Evolutionary conservation across 2,888 invertebrate species (phyloP).

Genomic region (Limnephilus auricula): DNA sequence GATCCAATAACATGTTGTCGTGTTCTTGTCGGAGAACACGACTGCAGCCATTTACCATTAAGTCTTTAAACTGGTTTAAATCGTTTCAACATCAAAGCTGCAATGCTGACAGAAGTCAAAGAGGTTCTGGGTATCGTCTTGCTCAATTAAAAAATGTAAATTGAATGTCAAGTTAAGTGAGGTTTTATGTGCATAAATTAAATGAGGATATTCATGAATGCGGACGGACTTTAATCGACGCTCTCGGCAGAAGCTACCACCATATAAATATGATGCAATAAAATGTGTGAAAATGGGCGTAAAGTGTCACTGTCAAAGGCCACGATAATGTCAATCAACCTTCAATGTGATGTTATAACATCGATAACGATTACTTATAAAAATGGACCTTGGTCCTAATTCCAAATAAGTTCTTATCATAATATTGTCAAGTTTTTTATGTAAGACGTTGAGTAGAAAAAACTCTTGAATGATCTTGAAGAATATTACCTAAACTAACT

Average conservation of each 20-base stretch:
- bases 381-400: background rate
- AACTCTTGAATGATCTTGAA: background rate
- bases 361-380: background rate
- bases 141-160: background rate
- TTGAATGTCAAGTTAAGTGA: conserved; percentile 2
- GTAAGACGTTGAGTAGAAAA: background rate
- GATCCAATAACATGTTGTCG: background rate
- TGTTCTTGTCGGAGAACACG: background rate
- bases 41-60: background rate
- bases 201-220: background rate
- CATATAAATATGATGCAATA: background rate
- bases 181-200: background rate
- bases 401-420: background rate
- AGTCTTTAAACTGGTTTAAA: background rate
- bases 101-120: background rate
- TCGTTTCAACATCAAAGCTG: background rate
- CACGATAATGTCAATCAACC: background rate
- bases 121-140: background rate
- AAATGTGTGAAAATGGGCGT: background rate
- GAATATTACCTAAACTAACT: no score
- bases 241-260: background rate
- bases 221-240: background rate
- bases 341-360: background rate
- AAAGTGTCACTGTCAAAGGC: background rate
- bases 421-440: background rate